Percentiles rank a stretch among this genome's conserved stretches.
phyloP scores from a whole-genome alignment of 2,797 vertebrate species.

The Basileuterus tristriatus region DNA sequence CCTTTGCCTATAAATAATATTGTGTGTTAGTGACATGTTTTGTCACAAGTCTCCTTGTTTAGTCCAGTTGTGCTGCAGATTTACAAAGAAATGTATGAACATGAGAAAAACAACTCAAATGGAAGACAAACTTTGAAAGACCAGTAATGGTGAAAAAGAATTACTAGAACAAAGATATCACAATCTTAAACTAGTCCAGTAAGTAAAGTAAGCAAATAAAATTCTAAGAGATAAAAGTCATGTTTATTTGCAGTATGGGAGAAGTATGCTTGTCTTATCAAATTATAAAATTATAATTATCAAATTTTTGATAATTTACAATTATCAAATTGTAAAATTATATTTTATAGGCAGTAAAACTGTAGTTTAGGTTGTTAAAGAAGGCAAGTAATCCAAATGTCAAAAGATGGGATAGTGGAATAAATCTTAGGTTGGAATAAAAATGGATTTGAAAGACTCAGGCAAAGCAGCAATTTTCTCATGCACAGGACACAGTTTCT shows the following conservation, averaged over 20 bases:
- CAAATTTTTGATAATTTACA: too few species aligned
- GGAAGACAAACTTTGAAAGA: background rate
- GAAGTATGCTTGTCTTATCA: background rate
- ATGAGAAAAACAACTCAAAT: background rate
- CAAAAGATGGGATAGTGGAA: background rate
- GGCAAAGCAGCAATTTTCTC: background rate
- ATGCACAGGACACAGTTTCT: background rate
- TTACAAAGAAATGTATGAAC: background rate
- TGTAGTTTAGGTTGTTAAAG: background rate
- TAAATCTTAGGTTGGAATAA: background rate
- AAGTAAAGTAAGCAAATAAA: background rate
- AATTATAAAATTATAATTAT: too few species aligned
- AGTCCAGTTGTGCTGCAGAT: background rate
- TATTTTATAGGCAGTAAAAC: background rate
- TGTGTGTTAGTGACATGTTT: background rate
- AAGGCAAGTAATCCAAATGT: background rate
- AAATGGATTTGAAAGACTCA: background rate
- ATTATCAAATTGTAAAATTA: too few species aligned
- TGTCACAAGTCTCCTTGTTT: background rate
- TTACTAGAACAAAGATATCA: background rate
- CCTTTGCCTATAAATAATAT: background rate
- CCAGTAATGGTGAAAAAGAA: background rate
- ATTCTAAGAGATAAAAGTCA: background rate
- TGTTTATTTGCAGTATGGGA: background rate
- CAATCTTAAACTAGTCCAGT: background rate